These are phyloP conservation scores for Austrolebias charrua DNA, from an alignment of 2,797 vertebrate genomes.

Conservation along the genomic window DNA sequence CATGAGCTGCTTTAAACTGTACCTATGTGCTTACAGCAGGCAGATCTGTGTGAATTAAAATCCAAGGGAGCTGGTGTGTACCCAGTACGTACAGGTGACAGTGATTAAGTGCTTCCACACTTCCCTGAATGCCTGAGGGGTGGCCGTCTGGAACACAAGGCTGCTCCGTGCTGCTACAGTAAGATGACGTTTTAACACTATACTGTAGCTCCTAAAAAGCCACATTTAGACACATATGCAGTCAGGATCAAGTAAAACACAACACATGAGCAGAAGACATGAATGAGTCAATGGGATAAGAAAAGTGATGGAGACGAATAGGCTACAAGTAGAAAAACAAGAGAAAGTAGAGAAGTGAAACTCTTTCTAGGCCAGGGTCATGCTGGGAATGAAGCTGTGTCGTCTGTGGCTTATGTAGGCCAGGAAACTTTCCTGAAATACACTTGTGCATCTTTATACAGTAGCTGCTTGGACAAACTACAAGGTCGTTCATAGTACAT, in stretches of 20 bases:
- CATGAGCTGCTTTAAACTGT: neutral
- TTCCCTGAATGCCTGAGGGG: slow-evolving; percentile 7
- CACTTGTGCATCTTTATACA: slow-evolving; percentile 41
- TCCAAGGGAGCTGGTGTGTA: neutral
- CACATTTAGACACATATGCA: neutral
- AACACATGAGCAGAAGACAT: neutral
- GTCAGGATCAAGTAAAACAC: slow-evolving; percentile 3
- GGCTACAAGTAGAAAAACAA: slow-evolving; percentile 24
- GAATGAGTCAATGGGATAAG: neutral
- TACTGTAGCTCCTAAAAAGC: neutral
- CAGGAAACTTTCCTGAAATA: slow-evolving; percentile 57
- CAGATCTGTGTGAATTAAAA: slow-evolving; percentile 11
- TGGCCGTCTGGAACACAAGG: slow-evolving; percentile 13
- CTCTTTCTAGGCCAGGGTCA: slow-evolving; percentile 72
- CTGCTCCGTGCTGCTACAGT: slow-evolving; percentile 8
- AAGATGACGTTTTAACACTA: neutral
- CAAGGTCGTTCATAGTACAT: slow-evolving; percentile 16
- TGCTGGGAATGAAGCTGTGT: slow-evolving; percentile 39
- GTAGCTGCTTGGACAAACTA: slow-evolving; percentile 32
- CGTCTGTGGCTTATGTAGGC: slow-evolving; percentile 61
- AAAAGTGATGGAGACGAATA: slow-evolving; percentile 7
- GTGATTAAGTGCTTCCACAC: slow-evolving; percentile 36
- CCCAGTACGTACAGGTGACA: slow-evolving; percentile 25
- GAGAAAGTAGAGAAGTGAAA: slow-evolving; percentile 50
- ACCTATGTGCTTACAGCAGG: neutral